Evolutionary conservation across 2,113 vertebrate species (phyloP).

Genomic region (Lichenostomus cassidix): DNA sequence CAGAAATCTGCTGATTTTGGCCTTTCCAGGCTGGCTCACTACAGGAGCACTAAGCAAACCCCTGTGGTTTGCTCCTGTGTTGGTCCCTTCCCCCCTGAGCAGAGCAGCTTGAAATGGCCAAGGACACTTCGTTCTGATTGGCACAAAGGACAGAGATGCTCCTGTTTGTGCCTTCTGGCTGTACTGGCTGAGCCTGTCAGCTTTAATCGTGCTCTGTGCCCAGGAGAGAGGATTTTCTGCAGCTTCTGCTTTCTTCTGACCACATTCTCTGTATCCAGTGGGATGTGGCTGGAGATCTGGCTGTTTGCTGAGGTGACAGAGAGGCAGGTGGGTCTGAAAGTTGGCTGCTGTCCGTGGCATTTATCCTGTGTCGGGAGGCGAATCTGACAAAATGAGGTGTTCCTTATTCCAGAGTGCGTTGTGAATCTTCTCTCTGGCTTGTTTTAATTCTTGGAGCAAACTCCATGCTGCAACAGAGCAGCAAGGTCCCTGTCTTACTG

Average conservation of each 20-base stretch:
- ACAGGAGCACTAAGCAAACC: neutral
- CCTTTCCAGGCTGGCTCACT: neutral
- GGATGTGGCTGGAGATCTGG: neutral
- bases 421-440: neutral
- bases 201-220: neutral
- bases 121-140: neutral
- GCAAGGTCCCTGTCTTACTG: neutral
- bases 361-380: neutral
- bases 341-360: neutral
- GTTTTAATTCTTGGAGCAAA: neutral
- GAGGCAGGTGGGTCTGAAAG: neutral
- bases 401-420: neutral
- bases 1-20: neutral
- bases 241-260: neutral
- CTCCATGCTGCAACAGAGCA: neutral
- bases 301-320: neutral
- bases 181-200: neutral
- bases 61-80: neutral
- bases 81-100: neutral
- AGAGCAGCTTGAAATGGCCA: neutral
- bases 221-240: neutral
- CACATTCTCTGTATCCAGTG: fast-evolving
- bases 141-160: neutral
- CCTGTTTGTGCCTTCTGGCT: neutral
- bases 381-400: neutral